Base-by-base conservation (phyloP, 2,888 invertebrate genomes). In the Caenorhabditis doughertyi region DNA sequence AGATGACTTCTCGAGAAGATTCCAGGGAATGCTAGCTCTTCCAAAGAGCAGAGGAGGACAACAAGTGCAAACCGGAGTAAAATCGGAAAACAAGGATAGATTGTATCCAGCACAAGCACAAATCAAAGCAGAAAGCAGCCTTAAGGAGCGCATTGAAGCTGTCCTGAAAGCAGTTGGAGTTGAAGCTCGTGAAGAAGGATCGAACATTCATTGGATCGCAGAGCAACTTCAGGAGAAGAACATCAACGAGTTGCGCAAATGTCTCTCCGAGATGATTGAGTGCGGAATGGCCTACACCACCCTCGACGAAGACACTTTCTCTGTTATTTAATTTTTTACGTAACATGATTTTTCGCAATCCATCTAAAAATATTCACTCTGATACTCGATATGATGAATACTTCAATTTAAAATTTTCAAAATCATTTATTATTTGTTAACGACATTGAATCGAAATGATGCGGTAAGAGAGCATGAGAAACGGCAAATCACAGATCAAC, bases 1-100 rank as follows among this genome's bases (percentile, higher is more conserved):
- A 13, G 51, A 65, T n/a, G 51, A 16, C 13, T 44, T 11, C 11
- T 65, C 58, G 18, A 56, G 27, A 9, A 29, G 47, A 7, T 51
- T 76, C 23, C 32, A 32, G 11, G 81, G 81, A 53, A 81, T 81
- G 81, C 44, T 81, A 23, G 81, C 81, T 27, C 81, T 72, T 23
- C 81, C 81, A 13, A 72, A 35, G n/a, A 51, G 58, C 51, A 47
- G 77, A 42, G 35, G 25, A 25, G 23, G 32, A 60, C 58, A 68
- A 18, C 55, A 60, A 29, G 23, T 18, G n/a, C 79, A 79, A 44
- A 44, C 4, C 23, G 64, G 58, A 0, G 39, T 21, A 11, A 25
- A 2, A 7, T 3, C 44, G 13, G 76, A 68, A 21, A 76, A 58
- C n/a, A 67, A 58, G 25, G 76, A 76, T 16, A 76, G 76, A 68